Evolutionary conservation across 2,888 invertebrate species (phyloP), one percentile per base, ranked within the genome.

Genomic region (Athetis lepigone): DNA sequence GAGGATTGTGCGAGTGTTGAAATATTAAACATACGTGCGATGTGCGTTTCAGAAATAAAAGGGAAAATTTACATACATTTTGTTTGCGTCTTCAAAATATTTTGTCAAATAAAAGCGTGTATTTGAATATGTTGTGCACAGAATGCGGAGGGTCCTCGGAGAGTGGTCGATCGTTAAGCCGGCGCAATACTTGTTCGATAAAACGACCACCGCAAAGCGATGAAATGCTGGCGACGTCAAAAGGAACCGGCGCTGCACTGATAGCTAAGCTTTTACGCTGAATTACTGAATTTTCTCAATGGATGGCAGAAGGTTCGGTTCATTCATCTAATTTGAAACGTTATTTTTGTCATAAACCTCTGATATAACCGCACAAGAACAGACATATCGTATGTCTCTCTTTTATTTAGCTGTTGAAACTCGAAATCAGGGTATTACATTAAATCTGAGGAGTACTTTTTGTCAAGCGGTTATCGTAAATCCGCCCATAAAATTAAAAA

Each of bases 141-240:
- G 19, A 70, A 52, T 60, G 50, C 29, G 8, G 40, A 58, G 47
- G 46, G 59, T 54, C 67, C 67, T 74, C 46, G 29, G 70, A 64
- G 64, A 65, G 47, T 63, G 70, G 77, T 62, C 57, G 67, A 58
- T 68, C 64, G 76, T 68, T 67, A 70, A 61, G 55, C 67, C 55
- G 37, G 54, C 74, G 62, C 70, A 67, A 65, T 65, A 65, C 67
- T 60, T 25, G 70, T 62, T 77, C 59, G 59, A 77, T 74, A 74
- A 76, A 76, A 65, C 57, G 67, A 77, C 74, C 67, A 8, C 77
- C 62, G 67, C 61, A 70, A 65, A 68, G 61, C 64, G 57, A 60
- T 60, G 74, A 62, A 67, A 65, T 65, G 55, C 60, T 55, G 46
- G 55, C 73, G 57, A 74, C 57, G 43, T 74, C 70, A 74, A 77